A percentile compares a stretch with the other conserved stretches of the same genome.
Conservation (phyloP, 2,888 invertebrate species). For the Drosophila kambysellisi region DNA sequence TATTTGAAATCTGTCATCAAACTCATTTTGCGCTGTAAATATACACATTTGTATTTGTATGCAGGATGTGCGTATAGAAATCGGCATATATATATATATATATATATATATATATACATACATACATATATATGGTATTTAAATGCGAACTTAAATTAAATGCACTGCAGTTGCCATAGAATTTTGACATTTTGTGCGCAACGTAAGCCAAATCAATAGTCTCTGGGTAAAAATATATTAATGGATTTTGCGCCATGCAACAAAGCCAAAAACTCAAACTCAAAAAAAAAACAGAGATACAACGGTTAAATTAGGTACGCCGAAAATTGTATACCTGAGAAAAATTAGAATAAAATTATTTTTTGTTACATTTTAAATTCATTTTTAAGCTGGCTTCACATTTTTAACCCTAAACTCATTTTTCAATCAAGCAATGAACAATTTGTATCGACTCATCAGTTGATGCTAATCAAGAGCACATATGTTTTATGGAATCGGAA, state of each 20-base stretch:
- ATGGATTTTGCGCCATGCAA: slow-evolving; percentile 64
- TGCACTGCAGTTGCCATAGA: slow-evolving; percentile 29
- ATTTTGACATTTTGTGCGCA: slow-evolving; percentile 34
- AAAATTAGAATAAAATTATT: not conserved
- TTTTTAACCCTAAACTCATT: not conserved
- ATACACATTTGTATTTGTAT: slow-evolving; percentile 10
- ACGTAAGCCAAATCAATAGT: slow-evolving; percentile 42
- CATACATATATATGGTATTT: slow-evolving; percentile 22
- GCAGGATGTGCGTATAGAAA: slow-evolving; percentile 7
- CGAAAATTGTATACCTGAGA: not conserved
- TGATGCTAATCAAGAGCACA: not conserved
- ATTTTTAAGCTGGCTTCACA: not conserved
- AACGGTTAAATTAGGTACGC: not conserved
- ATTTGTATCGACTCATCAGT: not conserved
- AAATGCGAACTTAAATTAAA: slow-evolving; percentile 59
- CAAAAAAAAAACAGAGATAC: not conserved
- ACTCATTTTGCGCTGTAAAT: slow-evolving; percentile 36
- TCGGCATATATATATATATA: not conserved
- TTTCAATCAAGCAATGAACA: not conserved
- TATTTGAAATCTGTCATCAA: slow-evolving; percentile 59
- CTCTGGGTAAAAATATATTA: slow-evolving; percentile 71
- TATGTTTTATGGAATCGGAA: not conserved
- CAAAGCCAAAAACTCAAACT: slow-evolving; percentile 29
- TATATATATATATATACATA: not conserved
- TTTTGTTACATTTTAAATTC: not conserved